These are phyloP conservation scores for Diabrotica balteata DNA, from an alignment of 2,888 invertebrate genomes.

Conservation along the genomic window DNA sequence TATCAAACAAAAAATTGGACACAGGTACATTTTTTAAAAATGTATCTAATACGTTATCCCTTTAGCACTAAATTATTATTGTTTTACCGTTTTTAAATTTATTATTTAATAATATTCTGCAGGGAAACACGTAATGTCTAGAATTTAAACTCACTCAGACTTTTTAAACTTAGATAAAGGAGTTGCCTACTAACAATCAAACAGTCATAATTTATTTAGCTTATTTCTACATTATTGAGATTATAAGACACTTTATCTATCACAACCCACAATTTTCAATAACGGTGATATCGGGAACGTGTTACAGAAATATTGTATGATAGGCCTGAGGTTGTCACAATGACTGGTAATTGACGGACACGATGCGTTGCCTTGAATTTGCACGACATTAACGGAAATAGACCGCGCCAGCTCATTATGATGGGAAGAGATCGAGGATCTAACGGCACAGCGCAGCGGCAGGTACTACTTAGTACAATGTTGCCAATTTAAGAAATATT, in stretches of 20 bases:
- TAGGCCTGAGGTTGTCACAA: slow-evolving; percentile 25
- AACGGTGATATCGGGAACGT: slow-evolving; percentile 20
- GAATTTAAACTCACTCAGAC: background rate
- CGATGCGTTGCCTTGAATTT: slow-evolving; percentile 22
- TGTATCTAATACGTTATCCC: too few species aligned
- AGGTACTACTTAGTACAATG: slow-evolving; percentile 9
- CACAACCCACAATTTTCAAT: slow-evolving; percentile 19
- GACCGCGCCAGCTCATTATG: slow-evolving; percentile 23
- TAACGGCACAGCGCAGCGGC: slow-evolving; percentile 8
- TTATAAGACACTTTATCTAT: slow-evolving; percentile 9
- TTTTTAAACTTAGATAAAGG: too few species aligned
- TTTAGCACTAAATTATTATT: too few species aligned
- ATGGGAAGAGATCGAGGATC: slow-evolving; percentile 21
- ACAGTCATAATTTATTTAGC: too few species aligned
- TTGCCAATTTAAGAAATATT: background rate
- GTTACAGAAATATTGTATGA: slow-evolving; percentile 19
- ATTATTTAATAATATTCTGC: background rate
- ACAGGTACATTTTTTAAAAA: too few species aligned
- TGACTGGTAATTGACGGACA: slow-evolving; percentile 18
- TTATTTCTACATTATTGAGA: background rate
- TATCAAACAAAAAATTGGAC: too few species aligned
- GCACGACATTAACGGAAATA: slow-evolving; percentile 40
- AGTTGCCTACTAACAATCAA: too few species aligned
- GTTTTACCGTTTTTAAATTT: too few species aligned
- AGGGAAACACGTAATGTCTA: too few species aligned